These are phyloP conservation scores for Rhinoraja longicauda DNA, from an alignment of 2,797 vertebrate species.

Conservation along the genomic window DNA sequence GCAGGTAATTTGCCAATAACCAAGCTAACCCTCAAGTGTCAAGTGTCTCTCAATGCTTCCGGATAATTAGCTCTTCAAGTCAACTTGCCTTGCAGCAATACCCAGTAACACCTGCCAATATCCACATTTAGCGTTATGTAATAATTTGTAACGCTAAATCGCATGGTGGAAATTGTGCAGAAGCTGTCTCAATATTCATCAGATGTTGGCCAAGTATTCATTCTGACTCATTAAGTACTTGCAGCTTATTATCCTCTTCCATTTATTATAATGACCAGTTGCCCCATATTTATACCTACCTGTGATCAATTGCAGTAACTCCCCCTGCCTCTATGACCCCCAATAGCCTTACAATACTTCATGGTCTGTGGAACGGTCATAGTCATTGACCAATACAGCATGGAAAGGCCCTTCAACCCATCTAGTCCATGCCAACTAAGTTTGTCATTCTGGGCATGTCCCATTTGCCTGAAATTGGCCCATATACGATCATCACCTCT, in stretches of 20 bases:
- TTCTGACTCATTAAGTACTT: background rate
- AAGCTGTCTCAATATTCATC: background rate
- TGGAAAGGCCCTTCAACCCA: too few relatives aligned
- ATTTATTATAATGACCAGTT: background rate
- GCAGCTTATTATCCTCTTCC: background rate
- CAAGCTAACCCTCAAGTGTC: background rate
- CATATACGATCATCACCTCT: too few relatives aligned
- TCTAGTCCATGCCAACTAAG: too few relatives aligned
- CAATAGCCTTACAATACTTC: too few relatives aligned
- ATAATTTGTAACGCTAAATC: conserved; percentile 5
- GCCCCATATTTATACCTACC: background rate
- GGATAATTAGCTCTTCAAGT: conserved; percentile 25
- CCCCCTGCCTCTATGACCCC: background rate
- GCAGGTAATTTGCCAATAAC: conserved; percentile 24
- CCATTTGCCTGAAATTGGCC: too few relatives aligned
- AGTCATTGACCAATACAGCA: too few relatives aligned
- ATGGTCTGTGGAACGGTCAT: too few relatives aligned
- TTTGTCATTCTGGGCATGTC: too few relatives aligned
- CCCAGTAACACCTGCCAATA: conserved; percentile 12
- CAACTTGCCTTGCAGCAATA: background rate
- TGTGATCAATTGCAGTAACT: background rate
- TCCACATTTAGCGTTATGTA: conserved; percentile 16
- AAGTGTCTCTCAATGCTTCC: conserved; percentile 22
- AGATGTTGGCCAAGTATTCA: background rate
- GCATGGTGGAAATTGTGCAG: background rate